Evolutionary conservation across 2,888 invertebrate genomes (phyloP).

Genomic region (Gnatocerus cornutus): DNA sequence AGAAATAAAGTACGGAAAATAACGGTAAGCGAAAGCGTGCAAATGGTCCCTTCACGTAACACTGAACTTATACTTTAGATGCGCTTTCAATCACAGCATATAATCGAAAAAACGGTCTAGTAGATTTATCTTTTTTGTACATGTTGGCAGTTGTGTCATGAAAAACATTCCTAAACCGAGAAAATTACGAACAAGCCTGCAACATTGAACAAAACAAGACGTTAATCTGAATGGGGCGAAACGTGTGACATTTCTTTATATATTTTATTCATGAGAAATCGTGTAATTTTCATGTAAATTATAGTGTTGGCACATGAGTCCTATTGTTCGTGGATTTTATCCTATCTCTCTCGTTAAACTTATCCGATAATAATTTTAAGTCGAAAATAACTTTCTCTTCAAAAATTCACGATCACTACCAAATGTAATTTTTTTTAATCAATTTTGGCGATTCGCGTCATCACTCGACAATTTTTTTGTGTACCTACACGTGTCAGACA

Average conservation of each 20-base stretch:
- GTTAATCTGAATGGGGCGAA: no score
- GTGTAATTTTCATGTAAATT: slow-evolving; percentile 32
- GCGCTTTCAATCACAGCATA: no score
- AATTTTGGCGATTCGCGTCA: background rate
- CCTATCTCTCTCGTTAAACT: slow-evolving; percentile 11
- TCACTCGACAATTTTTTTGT: background rate
- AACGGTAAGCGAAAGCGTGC: slow-evolving; percentile 8
- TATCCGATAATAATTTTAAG: slow-evolving; percentile 16
- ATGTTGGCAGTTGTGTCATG: no score
- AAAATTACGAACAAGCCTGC: no score
- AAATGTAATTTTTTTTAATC: background rate
- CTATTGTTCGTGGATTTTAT: slow-evolving; percentile 18
- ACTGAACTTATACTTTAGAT: background rate
- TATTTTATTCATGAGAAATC: slow-evolving; percentile 29
- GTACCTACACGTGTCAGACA: background rate
- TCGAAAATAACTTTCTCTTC: slow-evolving; percentile 12
- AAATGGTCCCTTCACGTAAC: background rate
- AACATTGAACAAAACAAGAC: no score
- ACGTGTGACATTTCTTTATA: background rate
- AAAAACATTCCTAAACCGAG: no score
- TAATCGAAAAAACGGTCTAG: no score
- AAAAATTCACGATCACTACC: background rate
- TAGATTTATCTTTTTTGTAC: no score
- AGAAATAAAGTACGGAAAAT: slow-evolving; percentile 9
- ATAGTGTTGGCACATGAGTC: slow-evolving; percentile 11